Base-by-base conservation (phyloP, 2,797 vertebrate species). In the Danio choprae region DNA sequence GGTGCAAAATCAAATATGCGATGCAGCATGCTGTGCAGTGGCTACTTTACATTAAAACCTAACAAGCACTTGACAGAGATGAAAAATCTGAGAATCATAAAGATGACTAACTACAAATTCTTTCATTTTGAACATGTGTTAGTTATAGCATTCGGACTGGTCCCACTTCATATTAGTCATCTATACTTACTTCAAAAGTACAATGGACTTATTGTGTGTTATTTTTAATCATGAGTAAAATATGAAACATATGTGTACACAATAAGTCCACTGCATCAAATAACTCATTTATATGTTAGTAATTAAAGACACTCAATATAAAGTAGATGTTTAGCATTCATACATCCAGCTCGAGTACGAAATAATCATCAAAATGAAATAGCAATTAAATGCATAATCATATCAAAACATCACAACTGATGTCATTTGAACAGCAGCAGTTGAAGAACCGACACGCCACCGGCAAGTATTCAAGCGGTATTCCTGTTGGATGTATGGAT, bases 1-100 rank as follows among this genome's bases (percentile, higher is more conserved):
- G 91, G 73, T 90, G 92, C 89, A 81, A 84, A 82, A 64, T 22
- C 88, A 91, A 84, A 68, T 74, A 74, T 65, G 77, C 79, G 81
- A 86, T 86, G 89, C 88, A 88, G 78, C 92, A 91, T 94, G 92
- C 91, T 79, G 11, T 46, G 63, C 74, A 83, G 18, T 56, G 73
- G 56, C 77, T 79, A 44, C 63, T 46, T 0, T n/a, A 36, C 72
- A 59, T 12, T 64, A n/a, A 68, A 20, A 46, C 9, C 50, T 46
- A 5, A 64, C 55, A 43, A 78, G 58, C 40, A 69, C 58, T 29
- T 53, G 16, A 10, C 59, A 67, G 44, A 43, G 38, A 43, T 64
- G 0, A 73, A 38, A 67, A 67, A 64, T 71, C 63, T 20, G 16
- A 1, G 38, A 46, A 36, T 20, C 12, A n/a, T 60, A 29, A 13